Conservation (phyloP, 2,888 invertebrate species). For the Pollenia angustigena region DNA sequence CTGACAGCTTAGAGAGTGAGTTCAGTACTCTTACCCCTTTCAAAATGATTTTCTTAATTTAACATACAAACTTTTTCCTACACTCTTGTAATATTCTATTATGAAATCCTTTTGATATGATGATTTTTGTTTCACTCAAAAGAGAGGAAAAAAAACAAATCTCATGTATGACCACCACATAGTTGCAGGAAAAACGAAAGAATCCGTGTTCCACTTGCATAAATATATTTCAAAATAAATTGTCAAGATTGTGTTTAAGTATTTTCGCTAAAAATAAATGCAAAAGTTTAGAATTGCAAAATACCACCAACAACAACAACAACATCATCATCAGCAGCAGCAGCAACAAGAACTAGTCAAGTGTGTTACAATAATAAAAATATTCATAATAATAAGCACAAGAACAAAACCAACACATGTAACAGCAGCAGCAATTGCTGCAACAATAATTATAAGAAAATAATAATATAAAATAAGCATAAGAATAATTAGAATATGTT, state of each 20-base stretch:
- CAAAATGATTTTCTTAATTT: slow-evolving; percentile 19
- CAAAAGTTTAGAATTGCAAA: slow-evolving; percentile 51
- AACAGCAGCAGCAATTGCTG: slow-evolving; percentile 49
- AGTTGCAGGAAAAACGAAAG: neutral
- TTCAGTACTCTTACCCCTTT: slow-evolving; percentile 6
- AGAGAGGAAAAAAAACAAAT: neutral
- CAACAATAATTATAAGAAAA: slow-evolving; percentile 68
- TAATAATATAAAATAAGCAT: slow-evolving; percentile 82
- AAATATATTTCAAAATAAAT: slow-evolving; percentile 43
- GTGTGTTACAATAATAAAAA: slow-evolving; percentile 66
- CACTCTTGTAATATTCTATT: slow-evolving; percentile 30
- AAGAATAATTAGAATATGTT: slow-evolving; percentile 83
- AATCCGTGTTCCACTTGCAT: slow-evolving; percentile 49
- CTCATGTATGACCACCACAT: slow-evolving; percentile 28
- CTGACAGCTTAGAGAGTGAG: slow-evolving; percentile 26
- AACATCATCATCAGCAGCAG: slow-evolving; percentile 12
- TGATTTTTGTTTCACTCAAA: slow-evolving; percentile 29
- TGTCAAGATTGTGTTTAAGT: slow-evolving; percentile 34
- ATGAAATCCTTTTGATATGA: slow-evolving; percentile 60
- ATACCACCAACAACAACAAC: slow-evolving; percentile 5
- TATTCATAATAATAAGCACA: slow-evolving; percentile 59
- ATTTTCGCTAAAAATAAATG: slow-evolving; percentile 52
- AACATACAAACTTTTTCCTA: neutral
- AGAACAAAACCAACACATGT: slow-evolving; percentile 12
- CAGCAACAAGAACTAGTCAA: slow-evolving; percentile 60